These are phyloP conservation scores for Galaxias olidus DNA, from an alignment of 2,797 vertebrate genomes.

Conservation along the genomic window DNA sequence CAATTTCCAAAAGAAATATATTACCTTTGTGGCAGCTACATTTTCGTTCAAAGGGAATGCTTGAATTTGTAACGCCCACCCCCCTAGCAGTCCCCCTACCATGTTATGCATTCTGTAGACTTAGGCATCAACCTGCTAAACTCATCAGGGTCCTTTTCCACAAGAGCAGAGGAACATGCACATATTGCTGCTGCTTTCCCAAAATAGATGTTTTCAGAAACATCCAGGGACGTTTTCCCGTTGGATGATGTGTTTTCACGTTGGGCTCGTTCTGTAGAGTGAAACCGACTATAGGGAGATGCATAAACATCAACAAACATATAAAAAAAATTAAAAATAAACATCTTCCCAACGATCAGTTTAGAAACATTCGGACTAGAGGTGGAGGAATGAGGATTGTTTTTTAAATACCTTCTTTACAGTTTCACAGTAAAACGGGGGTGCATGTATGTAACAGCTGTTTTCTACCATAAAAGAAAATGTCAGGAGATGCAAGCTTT, in stretches of 20 bases:
- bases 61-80: not conserved
- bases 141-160: slow-evolving; percentile 49
- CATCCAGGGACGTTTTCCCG: slow-evolving; percentile 24
- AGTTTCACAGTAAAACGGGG: slow-evolving; percentile 37
- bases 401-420: slow-evolving; percentile 19
- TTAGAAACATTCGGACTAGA: not conserved
- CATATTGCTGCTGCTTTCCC: slow-evolving; percentile 34
- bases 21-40: too few species aligned
- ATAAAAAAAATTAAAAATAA: slow-evolving; percentile 24
- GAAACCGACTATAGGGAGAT: not conserved
- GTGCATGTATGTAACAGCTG: slow-evolving; percentile 57
- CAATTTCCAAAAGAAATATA: not conserved
- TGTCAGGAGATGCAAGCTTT: slow-evolving; percentile 17
- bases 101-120: not conserved
- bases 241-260: slow-evolving; percentile 52
- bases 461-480: slow-evolving; percentile 41
- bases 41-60: too few species aligned
- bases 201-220: slow-evolving; percentile 51
- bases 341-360: not conserved
- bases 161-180: slow-evolving; percentile 28
- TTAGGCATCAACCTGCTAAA: slow-evolving; percentile 54
- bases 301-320: not conserved
- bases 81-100: not conserved
- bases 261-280: slow-evolving; percentile 21
- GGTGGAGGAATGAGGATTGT: slow-evolving; percentile 5